Percentiles rank a stretch among this genome's conserved stretches.
These are phyloP conservation scores for Erannis defoliaria DNA, from an alignment of 2,888 invertebrate species.

Conservation along the genomic window DNA sequence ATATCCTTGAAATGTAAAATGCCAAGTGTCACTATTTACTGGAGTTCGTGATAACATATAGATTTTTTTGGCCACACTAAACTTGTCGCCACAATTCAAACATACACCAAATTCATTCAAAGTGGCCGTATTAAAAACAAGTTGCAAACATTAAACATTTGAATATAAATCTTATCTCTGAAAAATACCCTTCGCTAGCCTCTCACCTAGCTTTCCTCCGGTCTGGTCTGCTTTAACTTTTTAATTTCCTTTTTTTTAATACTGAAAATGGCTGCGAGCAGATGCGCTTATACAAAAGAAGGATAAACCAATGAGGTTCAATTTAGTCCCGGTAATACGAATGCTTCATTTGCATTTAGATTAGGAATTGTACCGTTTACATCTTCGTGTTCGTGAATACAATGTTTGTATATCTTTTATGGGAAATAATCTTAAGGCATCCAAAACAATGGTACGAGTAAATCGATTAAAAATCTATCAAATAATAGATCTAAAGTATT, in stretches of 20 bases:
- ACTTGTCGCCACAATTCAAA: too few species aligned
- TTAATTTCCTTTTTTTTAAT: slow-evolving; percentile 5
- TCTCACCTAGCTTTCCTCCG: background rate
- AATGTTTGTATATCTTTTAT: background rate
- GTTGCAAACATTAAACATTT: too few species aligned
- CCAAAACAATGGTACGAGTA: background rate
- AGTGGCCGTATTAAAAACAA: too few species aligned
- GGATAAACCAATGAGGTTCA: slow-evolving; percentile 52
- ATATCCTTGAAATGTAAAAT: too few species aligned
- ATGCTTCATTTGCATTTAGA: slow-evolving; percentile 69
- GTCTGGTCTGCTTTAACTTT: background rate
- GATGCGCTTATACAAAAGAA: slow-evolving; percentile 38
- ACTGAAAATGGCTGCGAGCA: slow-evolving; percentile 30
- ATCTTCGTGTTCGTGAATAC: slow-evolving; percentile 36
- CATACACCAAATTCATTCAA: too few species aligned
- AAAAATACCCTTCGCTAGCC: background rate
- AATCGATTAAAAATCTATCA: too few species aligned
- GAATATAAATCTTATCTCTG: too few species aligned
- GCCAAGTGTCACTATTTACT: too few species aligned
- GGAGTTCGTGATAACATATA: too few species aligned
- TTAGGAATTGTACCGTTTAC: slow-evolving; percentile 50
- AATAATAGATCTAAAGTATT: too few species aligned
- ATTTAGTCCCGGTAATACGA: slow-evolving; percentile 55
- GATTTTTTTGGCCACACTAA: too few species aligned
- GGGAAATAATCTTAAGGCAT: background rate